Evolutionary conservation across 2,113 vertebrate genomes (phyloP), one percentile per base, ranked within the genome.

Genomic region (Orycteropus afer): DNA sequence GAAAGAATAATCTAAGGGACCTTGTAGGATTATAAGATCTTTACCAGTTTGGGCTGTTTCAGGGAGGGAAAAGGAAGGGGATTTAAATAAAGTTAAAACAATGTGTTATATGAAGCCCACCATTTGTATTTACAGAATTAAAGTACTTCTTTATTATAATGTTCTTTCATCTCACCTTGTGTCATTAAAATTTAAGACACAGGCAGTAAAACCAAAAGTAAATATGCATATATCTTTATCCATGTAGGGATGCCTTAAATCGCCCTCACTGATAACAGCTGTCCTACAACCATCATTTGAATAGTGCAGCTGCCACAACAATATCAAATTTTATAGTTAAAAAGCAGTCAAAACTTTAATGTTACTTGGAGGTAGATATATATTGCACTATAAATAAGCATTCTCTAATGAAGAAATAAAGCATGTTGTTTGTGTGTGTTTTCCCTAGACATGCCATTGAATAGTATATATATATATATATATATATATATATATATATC

Each of bases 271-370:
- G 98, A 98, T 98, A 98, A 98, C 98, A 99, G 98, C 98, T 98
- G 98, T 97, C 98, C 97, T 92, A 95, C 22, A 97, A 98, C 98
- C 97, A 98, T 98, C 98, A 98, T 98, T 98, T 97, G 97, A 98
- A 98, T 90, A 97, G 96, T 96, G 97, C 98, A 98, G 98, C 98
- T 98, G 98, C 98, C 98, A 98, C 98, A 98, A 98, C 98, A 98
- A 98, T 98, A 98, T 98, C 98, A 98, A 98, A 98, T 98, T 99
- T 98, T 98, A 98, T 98, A 98, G 98, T 98, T 98, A 98, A 98
- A 98, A 98, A 98, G 97, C 98, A 98, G 98, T 98, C 97, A 98
- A 98, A 99, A 98, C 98, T 98, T 98, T 97, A 98, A 98, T 98
- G 98, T 97, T 98, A 98, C 96, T 98, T 98, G 97, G 97, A 98